Conservation (phyloP, 2,888 invertebrate genomes). For the Cybosia mesomella region DNA sequence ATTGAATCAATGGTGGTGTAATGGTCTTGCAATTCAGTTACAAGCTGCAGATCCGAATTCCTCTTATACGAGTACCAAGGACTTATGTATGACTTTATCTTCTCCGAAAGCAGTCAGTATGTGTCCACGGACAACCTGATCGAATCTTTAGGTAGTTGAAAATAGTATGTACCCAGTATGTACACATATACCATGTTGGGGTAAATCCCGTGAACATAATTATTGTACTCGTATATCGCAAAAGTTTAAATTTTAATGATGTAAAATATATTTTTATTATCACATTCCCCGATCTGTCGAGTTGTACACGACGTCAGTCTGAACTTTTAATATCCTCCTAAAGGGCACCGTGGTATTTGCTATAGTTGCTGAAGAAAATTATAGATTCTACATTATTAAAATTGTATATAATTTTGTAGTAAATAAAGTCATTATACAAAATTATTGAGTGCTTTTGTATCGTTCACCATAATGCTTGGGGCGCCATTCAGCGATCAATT, state of each 20-base stretch:
- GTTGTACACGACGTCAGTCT: constrained; percentile 16
- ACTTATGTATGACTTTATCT: too few species aligned
- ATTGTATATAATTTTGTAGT: constrained; percentile 25
- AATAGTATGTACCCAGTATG: too few species aligned
- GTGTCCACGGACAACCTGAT: too few species aligned
- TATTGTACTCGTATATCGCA: too few species aligned
- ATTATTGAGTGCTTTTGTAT: constrained; percentile 25
- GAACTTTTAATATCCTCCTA: constrained; percentile 22
- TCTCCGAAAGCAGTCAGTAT: too few species aligned
- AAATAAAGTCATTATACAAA: constrained; percentile 35
- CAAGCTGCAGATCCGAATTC: too few species aligned
- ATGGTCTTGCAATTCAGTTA: too few species aligned
- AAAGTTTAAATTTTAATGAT: not conserved
- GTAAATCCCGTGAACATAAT: too few species aligned
- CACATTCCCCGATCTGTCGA: constrained; percentile 17
- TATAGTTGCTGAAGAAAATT: constrained; percentile 40
- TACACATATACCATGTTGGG: too few species aligned
- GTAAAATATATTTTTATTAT: not conserved
- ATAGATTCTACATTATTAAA: constrained; percentile 32
- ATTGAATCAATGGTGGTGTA: too few species aligned
- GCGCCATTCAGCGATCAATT: constrained; percentile 17
- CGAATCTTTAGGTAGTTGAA: too few species aligned
- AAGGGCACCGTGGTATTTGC: constrained; percentile 44
- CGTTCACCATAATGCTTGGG: constrained; percentile 3
- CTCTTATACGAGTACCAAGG: too few species aligned